Evolutionary conservation across 1,140 invertebrate species (phyloP).

Genomic region (Bombus consobrinus): DNA sequence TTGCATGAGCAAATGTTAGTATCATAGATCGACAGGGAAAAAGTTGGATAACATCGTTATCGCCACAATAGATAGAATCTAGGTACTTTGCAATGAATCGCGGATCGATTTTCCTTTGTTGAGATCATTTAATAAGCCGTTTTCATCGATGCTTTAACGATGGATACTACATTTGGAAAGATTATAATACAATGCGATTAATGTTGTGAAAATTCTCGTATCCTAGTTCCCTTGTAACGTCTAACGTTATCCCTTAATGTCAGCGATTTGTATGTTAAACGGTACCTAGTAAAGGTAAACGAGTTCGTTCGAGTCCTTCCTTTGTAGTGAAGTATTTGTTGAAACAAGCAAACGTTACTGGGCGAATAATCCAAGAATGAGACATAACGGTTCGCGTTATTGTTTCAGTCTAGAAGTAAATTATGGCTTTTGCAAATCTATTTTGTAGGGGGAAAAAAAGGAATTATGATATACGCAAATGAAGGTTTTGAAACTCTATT

Average conservation of each 20-base stretch:
- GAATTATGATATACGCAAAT: background rate
- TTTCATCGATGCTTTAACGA: background rate
- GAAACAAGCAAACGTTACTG: background rate
- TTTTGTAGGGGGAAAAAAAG: constrained; percentile 1
- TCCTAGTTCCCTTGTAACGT: too few relatives aligned
- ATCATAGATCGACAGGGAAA: background rate
- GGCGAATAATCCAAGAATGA: background rate
- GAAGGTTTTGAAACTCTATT: constrained; percentile 8
- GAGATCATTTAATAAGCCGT: background rate
- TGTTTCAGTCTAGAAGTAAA: background rate
- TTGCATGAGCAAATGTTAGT: constrained; percentile 43
- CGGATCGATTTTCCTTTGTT: background rate
- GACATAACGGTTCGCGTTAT: constrained; percentile 1
- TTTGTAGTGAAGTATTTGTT: background rate
- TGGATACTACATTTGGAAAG: background rate
- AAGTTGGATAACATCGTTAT: background rate
- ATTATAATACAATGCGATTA: background rate
- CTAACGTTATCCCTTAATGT: too few relatives aligned
- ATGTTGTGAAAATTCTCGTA: too few relatives aligned
- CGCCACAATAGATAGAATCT: background rate
- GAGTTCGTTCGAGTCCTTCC: too few relatives aligned
- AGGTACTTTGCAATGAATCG: background rate
- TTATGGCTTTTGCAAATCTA: background rate
- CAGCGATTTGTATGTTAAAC: background rate
- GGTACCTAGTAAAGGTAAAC: background rate